phyloP scores from a whole-genome alignment of 2,888 invertebrate species.

The Melipona bicolor region DNA sequence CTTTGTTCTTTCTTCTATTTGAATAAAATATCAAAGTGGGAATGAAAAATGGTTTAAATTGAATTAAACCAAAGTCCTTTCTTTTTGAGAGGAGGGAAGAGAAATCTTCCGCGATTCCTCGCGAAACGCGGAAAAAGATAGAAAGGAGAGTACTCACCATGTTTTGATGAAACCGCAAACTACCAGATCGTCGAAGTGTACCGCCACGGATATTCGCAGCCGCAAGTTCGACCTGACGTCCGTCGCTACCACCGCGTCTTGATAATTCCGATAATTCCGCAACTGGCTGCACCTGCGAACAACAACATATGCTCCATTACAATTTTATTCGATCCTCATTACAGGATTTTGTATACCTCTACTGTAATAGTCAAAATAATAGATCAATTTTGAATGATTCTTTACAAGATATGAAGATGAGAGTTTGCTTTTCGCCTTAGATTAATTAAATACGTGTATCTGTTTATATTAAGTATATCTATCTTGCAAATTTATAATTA shows the following conservation, averaged over 20 bases:
- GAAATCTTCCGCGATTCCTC: not conserved
- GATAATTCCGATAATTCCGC: constrained; percentile 96
- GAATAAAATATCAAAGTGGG: too few relatives aligned
- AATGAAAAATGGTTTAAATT: not conserved
- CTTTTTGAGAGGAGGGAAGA: not conserved
- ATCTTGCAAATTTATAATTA: too few relatives aligned
- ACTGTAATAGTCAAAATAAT: too few relatives aligned
- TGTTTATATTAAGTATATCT: too few relatives aligned
- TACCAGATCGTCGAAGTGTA: constrained; percentile 93
- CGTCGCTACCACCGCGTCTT: constrained; percentile 90
- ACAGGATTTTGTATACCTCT: not conserved
- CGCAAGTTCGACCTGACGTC: constrained; percentile 88
- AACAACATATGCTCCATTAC: constrained; percentile 1
- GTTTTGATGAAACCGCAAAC: constrained; percentile 90
- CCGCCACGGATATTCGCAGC: constrained; percentile 89
- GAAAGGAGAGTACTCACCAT: constrained; percentile 84
- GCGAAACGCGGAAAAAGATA: not conserved
- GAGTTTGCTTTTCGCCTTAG: too few relatives aligned
- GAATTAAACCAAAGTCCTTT: not conserved
- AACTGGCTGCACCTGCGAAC: constrained; percentile 94
- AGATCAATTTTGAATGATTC: too few relatives aligned
- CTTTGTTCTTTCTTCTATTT: too few relatives aligned
- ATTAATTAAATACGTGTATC: too few relatives aligned
- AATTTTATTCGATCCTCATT: not conserved
- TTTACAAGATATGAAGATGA: too few relatives aligned